Evolutionary conservation across 2,113 vertebrate genomes (phyloP), one percentile per base, ranked within the genome.

Genomic region (Heloderma charlesbogerti): DNA sequence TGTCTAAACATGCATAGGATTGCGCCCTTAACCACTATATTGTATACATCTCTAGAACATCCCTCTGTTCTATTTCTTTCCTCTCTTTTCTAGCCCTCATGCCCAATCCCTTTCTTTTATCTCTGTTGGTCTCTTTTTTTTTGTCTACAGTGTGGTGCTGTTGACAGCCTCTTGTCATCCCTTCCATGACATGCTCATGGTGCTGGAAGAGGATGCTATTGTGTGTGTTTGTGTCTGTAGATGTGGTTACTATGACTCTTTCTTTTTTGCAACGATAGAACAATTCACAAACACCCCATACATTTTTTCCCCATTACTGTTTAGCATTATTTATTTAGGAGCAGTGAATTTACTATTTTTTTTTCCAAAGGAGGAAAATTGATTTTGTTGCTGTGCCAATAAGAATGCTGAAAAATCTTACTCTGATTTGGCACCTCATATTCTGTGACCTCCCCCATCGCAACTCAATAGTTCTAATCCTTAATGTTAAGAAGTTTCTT

Each of bases 351-450:
- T 71, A 0, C 54, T 34, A 43, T 83, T 80, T 75, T 25, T 43
- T 0, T 86, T 86, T 27, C 1, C 8, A 88, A 48, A 79, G 74
- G 34, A n/a, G n/a, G 1, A 51, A 3, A 45, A 13, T 25, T 83
- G 91, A 54, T 95, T 94, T 92, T 10, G 12, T 20, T 75, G 45
- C 3, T 34, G 89, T 22, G 86, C 22, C 22, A 2, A 5, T 37
- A 81, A 84, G 67, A 4, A 57, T 31, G 0, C 80, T 18, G 25
- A 67, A 67, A 29, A 25, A 67, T 67, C 22, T 7, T 25, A 67
- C 66, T 67, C 25, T 67, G 25, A 6, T 67, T 67, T 67, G 66
- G 66, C 27, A 25, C 27, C 66, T 67, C 6, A 29, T 18, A 67
- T 67, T 67, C 16, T 63, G 60, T 54, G 51, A 54, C 51, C 51